These are phyloP conservation scores for Takifugu bimaculatus DNA, from an alignment of 2,113 vertebrate species.

Conservation along the genomic window DNA sequence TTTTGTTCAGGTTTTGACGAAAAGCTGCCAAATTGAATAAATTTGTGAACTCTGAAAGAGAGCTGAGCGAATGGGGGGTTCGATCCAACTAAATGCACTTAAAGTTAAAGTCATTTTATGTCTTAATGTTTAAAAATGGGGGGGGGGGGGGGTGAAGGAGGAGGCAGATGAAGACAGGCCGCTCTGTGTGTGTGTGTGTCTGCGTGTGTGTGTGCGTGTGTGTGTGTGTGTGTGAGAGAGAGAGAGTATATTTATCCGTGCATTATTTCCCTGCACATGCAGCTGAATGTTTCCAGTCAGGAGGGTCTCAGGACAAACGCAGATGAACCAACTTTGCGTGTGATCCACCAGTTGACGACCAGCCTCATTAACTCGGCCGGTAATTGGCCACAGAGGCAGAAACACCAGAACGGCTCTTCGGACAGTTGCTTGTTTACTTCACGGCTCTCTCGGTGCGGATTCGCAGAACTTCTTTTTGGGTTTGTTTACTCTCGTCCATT, in stretches of 20 bases:
- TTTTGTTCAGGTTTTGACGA: conserved; percentile 61
- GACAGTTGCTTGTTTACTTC: conserved; percentile 59
- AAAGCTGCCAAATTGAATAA: conserved; percentile 66
- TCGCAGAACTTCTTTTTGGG: conserved; percentile 38
- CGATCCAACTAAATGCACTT: conserved; percentile 72
- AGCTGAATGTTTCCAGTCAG: conserved; percentile 49
- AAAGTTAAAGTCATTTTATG: conserved; percentile 62
- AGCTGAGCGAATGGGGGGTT: conserved; percentile 17
- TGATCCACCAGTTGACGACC: conserved; percentile 64
- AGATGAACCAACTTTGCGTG: conserved; percentile 63
- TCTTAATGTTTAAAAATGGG: conserved; percentile 54
- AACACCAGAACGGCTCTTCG: conserved; percentile 44
- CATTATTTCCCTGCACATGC: conserved; percentile 14
- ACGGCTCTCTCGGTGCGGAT: conserved; percentile 53
- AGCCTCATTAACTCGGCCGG: conserved; percentile 44
- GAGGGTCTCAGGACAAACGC: conserved; percentile 70
- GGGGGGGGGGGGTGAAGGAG: conserved; percentile 15
- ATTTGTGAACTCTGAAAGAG: conserved; percentile 38
- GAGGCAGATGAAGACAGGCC: conserved; percentile 30
- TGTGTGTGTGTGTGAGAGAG: background rate
- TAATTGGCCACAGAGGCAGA: conserved; percentile 49
- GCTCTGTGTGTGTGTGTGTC: conserved; percentile 1
- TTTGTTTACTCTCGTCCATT: conserved; percentile 48
- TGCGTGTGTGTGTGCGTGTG: background rate
- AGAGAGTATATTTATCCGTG: background rate